These are phyloP conservation scores for Tryphoninae sp. DNA, from an alignment of 2,888 invertebrate species.

Conservation along the genomic window DNA sequence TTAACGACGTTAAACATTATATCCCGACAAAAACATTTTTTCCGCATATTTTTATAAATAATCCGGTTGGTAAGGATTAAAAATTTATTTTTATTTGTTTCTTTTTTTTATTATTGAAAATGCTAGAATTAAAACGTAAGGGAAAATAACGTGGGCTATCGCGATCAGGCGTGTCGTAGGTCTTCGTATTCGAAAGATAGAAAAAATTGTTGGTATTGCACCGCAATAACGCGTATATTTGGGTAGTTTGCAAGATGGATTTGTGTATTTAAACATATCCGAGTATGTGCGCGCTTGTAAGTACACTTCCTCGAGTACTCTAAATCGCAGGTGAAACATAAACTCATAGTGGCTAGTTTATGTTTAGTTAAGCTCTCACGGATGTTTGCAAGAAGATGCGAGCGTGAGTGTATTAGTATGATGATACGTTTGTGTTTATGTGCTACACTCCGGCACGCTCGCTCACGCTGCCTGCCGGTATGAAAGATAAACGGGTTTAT, in stretches of 20 bases:
- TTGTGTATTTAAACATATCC: not conserved
- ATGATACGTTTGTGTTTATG: constrained; percentile 40
- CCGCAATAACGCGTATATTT: constrained; percentile 29
- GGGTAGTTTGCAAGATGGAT: constrained; percentile 2
- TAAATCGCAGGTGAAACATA: constrained; percentile 48
- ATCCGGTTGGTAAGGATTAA: too few relatives aligned
- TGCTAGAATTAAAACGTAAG: too few relatives aligned
- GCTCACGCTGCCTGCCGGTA: constrained; percentile 53
- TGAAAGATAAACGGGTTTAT: constrained; percentile 65
- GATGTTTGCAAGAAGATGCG: constrained; percentile 25
- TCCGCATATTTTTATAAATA: too few relatives aligned
- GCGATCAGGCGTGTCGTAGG: too few relatives aligned
- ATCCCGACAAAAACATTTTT: not conserved
- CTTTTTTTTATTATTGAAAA: too few relatives aligned
- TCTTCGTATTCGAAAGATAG: not conserved
- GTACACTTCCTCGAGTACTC: not conserved
- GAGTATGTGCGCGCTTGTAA: not conserved
- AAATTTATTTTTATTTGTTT: too few relatives aligned
- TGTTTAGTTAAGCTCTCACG: constrained; percentile 57
- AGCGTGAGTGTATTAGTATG: constrained; percentile 5
- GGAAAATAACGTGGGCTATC: too few relatives aligned
- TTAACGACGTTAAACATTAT: not conserved
- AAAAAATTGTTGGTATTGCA: constrained; percentile 3
- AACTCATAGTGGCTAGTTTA: constrained; percentile 53
- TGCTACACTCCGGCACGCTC: constrained; percentile 35